Conservation (phyloP, 2,797 vertebrate genomes). For the Loriculus beryllinus region DNA sequence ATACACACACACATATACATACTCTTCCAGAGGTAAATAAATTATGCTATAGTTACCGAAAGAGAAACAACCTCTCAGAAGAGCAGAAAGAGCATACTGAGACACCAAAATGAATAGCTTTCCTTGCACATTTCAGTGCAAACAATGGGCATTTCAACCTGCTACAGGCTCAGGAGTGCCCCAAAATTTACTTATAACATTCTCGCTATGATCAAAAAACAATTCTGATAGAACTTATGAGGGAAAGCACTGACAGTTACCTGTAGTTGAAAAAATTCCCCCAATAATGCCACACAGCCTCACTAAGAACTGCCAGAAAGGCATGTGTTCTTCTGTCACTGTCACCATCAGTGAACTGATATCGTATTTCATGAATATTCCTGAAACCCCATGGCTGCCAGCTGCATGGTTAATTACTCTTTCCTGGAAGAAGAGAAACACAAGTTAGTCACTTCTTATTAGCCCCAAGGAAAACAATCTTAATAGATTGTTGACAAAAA, state of each 20-base stretch:
- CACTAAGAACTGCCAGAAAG: conserved; percentile 95
- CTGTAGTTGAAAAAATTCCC: conserved; percentile 98
- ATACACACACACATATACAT: accelerated
- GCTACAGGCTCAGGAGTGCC: neutral
- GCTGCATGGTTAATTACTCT: conserved; percentile 93
- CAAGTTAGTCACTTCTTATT: neutral
- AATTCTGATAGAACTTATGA: neutral
- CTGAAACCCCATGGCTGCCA: conserved; percentile 95
- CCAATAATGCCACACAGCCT: conserved; percentile 95
- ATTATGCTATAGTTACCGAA: neutral
- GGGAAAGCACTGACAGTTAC: conserved; percentile 58
- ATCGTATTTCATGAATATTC: conserved; percentile 99
- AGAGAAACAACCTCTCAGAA: neutral
- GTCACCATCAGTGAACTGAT: conserved; percentile 97
- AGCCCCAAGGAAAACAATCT: neutral
- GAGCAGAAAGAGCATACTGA: neutral
- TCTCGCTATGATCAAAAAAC: neutral
- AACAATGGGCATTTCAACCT: neutral
- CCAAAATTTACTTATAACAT: neutral
- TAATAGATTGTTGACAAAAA: neutral
- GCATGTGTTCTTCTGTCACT: conserved; percentile 97
- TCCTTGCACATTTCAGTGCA: neutral
- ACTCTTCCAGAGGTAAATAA: neutral
- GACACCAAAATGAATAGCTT: neutral
- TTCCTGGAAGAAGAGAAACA: conserved; percentile 77